These are phyloP conservation scores for Sebastes reedi DNA, from an alignment of 2,797 vertebrate species.

Conservation along the genomic window DNA sequence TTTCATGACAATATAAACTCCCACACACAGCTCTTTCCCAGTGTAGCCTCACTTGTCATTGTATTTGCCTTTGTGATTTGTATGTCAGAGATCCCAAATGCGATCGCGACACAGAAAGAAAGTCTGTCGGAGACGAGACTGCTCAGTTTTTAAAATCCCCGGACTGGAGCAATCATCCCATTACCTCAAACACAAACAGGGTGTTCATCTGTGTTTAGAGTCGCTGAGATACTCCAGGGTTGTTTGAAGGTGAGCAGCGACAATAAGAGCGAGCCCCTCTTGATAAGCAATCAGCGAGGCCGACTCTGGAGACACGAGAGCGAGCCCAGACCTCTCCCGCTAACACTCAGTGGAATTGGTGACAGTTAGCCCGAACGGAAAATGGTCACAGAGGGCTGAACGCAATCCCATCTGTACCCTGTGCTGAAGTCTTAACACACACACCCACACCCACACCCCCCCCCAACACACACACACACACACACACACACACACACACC, in stretches of 20 bases:
- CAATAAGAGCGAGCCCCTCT: slow-evolving; percentile 30
- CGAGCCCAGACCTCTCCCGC: slow-evolving; percentile 5
- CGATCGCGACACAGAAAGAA: background rate
- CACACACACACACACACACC: background rate
- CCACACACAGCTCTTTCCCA: slow-evolving; percentile 13
- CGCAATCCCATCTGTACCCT: slow-evolving; percentile 28
- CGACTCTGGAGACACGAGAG: slow-evolving; percentile 40
- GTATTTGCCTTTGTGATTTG: background rate
- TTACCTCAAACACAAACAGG: background rate
- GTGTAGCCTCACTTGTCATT: background rate
- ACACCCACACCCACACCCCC: slow-evolving; percentile 3
- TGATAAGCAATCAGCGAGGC: slow-evolving; percentile 51
- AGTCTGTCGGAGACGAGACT: background rate
- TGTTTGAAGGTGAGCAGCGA: slow-evolving; percentile 46
- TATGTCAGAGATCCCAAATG: background rate
- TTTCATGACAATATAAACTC: slow-evolving; percentile 35
- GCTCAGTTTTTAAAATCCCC: background rate
- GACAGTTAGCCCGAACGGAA: slow-evolving; percentile 51
- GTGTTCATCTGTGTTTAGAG: slow-evolving; percentile 5
- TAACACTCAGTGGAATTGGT: slow-evolving; percentile 42
- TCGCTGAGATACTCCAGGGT: slow-evolving; percentile 2
- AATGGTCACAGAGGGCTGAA: slow-evolving; percentile 38
- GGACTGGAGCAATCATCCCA: slow-evolving; percentile 5
- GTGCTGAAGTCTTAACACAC: slow-evolving; percentile 11
- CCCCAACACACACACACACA: slow-evolving; percentile 2